Base-by-base conservation (phyloP, 1,140 invertebrate species). In the Saccostrea echinata region DNA sequence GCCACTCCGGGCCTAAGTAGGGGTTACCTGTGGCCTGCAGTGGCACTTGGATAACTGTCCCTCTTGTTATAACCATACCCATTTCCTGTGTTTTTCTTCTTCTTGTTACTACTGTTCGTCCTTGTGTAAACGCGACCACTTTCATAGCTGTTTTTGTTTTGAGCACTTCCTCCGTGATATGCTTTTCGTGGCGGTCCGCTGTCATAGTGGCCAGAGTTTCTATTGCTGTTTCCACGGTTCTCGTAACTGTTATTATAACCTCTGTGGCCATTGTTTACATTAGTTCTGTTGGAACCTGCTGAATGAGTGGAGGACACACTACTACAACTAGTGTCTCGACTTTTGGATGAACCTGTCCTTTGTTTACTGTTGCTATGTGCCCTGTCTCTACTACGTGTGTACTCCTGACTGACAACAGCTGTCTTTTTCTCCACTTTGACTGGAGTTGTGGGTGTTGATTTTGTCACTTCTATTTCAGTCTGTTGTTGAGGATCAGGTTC, bases 271-370 rank as follows among this genome's bases (percentile, higher is more conserved):
- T 27, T 30, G 18, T 80, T 76, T 35, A 51, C 33, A 51, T 27
- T 43, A 52, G 52, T 52, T 85, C 43, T 51, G 24, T 61, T 83
- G 52, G 76, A 43, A 33, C 64, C 80, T 21, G 53, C 57, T 18
- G 92, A 93, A 33, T 91, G 91, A 55, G 87, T 92, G 12, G 93
- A 93, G 13, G 92, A 91, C 35, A 93, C 92, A 86, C 93, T 93
- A 88, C 91, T 93, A 53, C 87, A 90, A 80, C 92, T 93, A 30
- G 90, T 87, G 71, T 93, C 93, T 18, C 93, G 89, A 71, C 88
- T 89, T 71, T 90, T 90, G 43, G 57, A 61, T 0, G 61, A 80
- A 16, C 86, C 68, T 43, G 82, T 55, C 71, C 57, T 68, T 21
- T 87, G 85, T 57, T 91, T 91, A 24, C 90, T 88, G 52, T 87